Evolutionary conservation across 2,797 vertebrate species (phyloP).

Genomic region (Anolis apletophallus): DNA sequence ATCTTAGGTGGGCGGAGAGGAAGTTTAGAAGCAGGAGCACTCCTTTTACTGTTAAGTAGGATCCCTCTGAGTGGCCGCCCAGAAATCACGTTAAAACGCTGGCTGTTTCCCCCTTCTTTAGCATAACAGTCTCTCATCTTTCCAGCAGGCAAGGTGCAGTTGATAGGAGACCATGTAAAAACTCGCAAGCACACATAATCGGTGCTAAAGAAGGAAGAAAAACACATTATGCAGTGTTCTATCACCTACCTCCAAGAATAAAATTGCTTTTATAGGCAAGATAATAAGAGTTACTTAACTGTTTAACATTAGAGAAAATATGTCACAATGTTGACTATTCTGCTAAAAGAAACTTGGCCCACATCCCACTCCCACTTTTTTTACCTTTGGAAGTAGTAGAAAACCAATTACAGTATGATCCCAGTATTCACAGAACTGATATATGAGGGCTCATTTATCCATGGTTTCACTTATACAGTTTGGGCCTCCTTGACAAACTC

Average conservation of each 20-base stretch:
- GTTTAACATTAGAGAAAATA: constrained; percentile 23
- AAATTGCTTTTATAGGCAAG: constrained; percentile 13
- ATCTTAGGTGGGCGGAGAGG: background rate
- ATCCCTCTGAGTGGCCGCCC: background rate
- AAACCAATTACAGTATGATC: background rate
- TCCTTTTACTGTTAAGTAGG: background rate
- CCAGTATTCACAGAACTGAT: too few relatives aligned
- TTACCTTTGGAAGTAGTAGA: background rate
- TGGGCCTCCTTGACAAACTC: too few relatives aligned
- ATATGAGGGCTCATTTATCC: too few relatives aligned
- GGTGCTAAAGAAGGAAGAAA: constrained; percentile 35
- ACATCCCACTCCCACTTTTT: constrained; percentile 2
- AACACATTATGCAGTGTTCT: constrained; percentile 36
- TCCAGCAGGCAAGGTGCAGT: background rate
- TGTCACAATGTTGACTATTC: constrained; percentile 2
- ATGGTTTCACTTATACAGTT: too few relatives aligned
- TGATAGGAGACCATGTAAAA: background rate
- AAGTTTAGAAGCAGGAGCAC: background rate
- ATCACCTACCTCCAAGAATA: background rate
- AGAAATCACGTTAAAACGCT: background rate
- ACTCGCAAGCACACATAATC: constrained; percentile 7
- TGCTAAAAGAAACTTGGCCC: background rate
- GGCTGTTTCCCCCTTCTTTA: background rate
- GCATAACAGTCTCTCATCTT: background rate
- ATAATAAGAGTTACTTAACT: constrained; percentile 7